Percentiles rank a stretch among this genome's conserved stretches.
phyloP scores from a whole-genome alignment of 2,888 invertebrate species.

The Drosophila tanythrix region DNA sequence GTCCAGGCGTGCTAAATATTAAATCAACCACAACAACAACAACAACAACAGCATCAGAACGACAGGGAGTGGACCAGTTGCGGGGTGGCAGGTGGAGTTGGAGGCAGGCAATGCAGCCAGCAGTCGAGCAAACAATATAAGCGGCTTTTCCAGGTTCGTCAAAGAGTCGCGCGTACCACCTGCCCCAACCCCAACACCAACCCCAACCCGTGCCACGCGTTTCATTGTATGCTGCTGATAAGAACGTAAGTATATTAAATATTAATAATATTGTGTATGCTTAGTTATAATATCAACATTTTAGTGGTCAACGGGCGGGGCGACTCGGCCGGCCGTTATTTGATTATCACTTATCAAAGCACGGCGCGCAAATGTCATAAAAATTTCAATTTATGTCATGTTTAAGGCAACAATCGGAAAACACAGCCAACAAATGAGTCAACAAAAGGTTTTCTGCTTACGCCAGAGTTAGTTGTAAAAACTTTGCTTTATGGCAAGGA shows the following conservation, averaged over 20 bases:
- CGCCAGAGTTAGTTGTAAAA: background rate
- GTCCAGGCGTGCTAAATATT: conserved; percentile 77
- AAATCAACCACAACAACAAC: conserved; percentile 66
- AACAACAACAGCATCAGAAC: background rate
- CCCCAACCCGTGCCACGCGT: background rate
- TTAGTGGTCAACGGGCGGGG: conserved; percentile 26
- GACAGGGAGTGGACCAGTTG: background rate
- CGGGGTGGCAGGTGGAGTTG: background rate
- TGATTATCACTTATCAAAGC: conserved; percentile 52
- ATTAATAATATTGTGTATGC: conserved; percentile 75
- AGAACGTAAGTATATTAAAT: conserved; percentile 71
- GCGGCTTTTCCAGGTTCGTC: conserved; percentile 73
- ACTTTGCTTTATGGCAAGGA: background rate
- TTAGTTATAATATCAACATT: conserved; percentile 70
- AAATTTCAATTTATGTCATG: conserved; percentile 44
- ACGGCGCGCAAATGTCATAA: conserved; percentile 40
- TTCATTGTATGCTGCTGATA: conserved; percentile 52
- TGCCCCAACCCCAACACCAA: background rate
- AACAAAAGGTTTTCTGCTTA: background rate
- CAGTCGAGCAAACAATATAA: conserved; percentile 63
- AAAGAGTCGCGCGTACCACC: conserved; percentile 35
- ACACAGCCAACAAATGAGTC: background rate
- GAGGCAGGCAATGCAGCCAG: conserved; percentile 28
- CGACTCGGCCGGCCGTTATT: conserved; percentile 31
- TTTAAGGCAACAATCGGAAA: conserved; percentile 7